These are phyloP conservation scores for Drosophila athabasca DNA, from an alignment of 1,140 invertebrate species.

Conservation along the genomic window DNA sequence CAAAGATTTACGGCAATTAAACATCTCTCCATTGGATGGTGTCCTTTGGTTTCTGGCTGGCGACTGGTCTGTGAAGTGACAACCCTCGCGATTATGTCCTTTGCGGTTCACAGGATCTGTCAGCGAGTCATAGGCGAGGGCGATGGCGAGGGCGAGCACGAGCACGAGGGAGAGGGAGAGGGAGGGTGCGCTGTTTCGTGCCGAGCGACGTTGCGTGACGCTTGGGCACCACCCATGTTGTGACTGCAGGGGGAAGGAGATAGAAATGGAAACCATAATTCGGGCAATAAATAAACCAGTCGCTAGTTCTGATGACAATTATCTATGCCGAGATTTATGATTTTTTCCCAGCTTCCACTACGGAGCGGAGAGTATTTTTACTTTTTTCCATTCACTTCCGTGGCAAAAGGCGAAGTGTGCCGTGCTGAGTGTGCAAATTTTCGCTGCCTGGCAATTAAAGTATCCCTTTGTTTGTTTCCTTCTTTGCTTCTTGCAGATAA, in stretches of 20 bases:
- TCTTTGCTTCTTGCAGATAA: constrained; percentile 62
- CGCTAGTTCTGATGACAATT: constrained; percentile 69
- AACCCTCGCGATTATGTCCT: constrained; percentile 78
- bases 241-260: constrained; percentile 6
- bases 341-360: constrained; percentile 20
- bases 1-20: constrained; percentile 84
- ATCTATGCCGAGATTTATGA: constrained; percentile 79
- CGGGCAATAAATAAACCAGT: constrained; percentile 73
- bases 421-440: constrained; percentile 77
- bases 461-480: constrained; percentile 40
- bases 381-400: constrained; percentile 16
- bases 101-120: constrained; percentile 75
- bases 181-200: constrained; percentile 18
- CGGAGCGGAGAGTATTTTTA: constrained; percentile 2
- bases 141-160: background rate
- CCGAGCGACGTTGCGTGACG: constrained; percentile 70
- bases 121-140: background rate
- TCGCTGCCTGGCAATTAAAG: constrained; percentile 73
- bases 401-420: constrained; percentile 59
- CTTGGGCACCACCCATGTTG: constrained; percentile 8
- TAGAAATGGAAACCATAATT: constrained; percentile 63
- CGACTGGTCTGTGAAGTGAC: constrained; percentile 54
- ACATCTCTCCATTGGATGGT: constrained; percentile 44
- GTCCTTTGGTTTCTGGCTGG: no score
- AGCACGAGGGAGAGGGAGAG: background rate